These are phyloP conservation scores for Sorex fumeus DNA, from an alignment of 2,113 vertebrate species.

Conservation along the genomic window DNA sequence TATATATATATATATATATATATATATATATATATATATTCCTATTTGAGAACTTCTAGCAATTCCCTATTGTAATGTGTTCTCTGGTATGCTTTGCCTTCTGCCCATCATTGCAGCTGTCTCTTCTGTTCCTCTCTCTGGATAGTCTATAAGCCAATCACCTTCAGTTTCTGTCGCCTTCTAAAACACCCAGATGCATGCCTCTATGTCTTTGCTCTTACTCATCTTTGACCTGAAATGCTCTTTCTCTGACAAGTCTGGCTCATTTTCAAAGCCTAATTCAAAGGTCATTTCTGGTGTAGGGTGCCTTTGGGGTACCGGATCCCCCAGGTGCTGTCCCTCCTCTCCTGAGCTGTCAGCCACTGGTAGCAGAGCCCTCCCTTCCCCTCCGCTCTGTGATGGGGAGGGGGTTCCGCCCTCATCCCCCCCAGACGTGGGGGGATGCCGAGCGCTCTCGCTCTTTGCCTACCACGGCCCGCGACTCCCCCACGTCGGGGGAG, in stretches of 20 bases:
- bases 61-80: too few species aligned
- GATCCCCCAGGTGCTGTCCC: too few species aligned
- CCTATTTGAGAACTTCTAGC: neutral
- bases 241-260: constrained; percentile 62
- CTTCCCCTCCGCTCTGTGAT: too few species aligned
- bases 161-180: neutral
- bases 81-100: neutral
- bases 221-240: constrained; percentile 3
- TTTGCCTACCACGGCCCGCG: too few species aligned
- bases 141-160: neutral
- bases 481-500: too few species aligned
- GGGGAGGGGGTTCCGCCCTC: too few species aligned
- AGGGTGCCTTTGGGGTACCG: too few species aligned
- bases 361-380: too few species aligned
- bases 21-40: neutral
- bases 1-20: too few species aligned
- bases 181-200: neutral
- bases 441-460: too few species aligned
- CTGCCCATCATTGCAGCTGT: neutral
- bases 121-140: neutral
- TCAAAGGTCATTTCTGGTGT: constrained; percentile 58
- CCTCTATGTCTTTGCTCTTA: neutral
- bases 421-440: too few species aligned
- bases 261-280: constrained; percentile 69
- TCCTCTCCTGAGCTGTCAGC: too few species aligned